Evolutionary conservation across 2,113 vertebrate species (phyloP), one percentile per base, ranked within the genome.

Genomic region (Myrmecophaga tridactyla): DNA sequence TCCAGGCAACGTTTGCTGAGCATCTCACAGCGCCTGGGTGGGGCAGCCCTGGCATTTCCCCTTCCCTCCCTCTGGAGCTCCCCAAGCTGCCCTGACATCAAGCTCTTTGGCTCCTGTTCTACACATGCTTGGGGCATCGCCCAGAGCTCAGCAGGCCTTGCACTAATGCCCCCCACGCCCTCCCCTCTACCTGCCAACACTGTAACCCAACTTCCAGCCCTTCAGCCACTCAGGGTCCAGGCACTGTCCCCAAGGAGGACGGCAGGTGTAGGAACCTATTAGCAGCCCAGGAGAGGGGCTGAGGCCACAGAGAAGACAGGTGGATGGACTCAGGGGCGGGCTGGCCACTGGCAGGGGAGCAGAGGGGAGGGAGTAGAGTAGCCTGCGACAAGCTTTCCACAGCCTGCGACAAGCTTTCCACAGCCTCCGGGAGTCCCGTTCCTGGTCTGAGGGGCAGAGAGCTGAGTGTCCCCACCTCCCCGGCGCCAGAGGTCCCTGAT

Each of bases 241-340:
- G 17, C 1, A 14, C 41, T 25, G 9, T 76, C 67, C 21, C 34
- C 69, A 56, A 17, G 20, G 39, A 72, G 21, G 43, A n/a, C 31
- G 15, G 5, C 89, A 63, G 51, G 20, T 4, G 20, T 17, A 46
- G 60, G 17, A 46, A 3, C 8, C 60, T 31, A 34, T 62, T 56
- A 14, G 34, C 17, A 14, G 4, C 41, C 41, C 72, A 34, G 69
- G 80, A 85, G 70, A 53, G 65, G n/a, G 31, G 31, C 81, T 27
- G 5, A 81, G 43, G 39, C 31, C 62, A 23, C 62, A 8, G 4
- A 13, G 31, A 39, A 46, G 25, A 31, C 5, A 6, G 0, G 20
- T 0, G 4, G 31, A 29, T 0, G 14, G 20, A 29, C 4, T 0
- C 43, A 2, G 3, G 17, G 43, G 31, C 11, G 1, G 18, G 10